These are phyloP conservation scores for Brachionus paranguensis DNA, from an alignment of 1,140 invertebrate genomes.

Conservation along the genomic window DNA sequence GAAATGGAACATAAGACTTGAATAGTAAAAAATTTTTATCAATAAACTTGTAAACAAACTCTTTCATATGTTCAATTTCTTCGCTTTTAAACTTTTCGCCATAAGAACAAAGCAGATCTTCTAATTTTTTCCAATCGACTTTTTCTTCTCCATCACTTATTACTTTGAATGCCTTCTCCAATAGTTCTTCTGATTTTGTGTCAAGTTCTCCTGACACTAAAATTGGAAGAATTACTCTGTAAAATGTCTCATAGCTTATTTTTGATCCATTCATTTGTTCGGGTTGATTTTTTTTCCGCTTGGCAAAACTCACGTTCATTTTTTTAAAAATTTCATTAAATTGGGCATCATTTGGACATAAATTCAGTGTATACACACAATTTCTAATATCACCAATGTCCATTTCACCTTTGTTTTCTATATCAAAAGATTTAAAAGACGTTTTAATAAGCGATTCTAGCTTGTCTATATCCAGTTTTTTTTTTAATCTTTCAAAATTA, in stretches of 20 bases:
- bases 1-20: background rate
- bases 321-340: background rate
- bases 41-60: background rate
- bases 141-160: background rate
- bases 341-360: background rate
- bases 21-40: background rate
- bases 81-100: constrained; percentile 5
- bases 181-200: background rate
- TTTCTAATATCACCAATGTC: background rate
- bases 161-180: background rate
- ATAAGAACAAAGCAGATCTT: background rate
- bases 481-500: background rate
- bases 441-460: background rate
- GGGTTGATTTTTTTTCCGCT: background rate
- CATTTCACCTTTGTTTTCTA: background rate
- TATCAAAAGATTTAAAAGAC: background rate
- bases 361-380: background rate
- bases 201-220: background rate
- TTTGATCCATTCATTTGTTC: background rate
- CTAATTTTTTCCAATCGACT: background rate
- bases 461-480: background rate
- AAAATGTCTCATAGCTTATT: background rate
- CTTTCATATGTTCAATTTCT: background rate
- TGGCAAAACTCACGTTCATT: background rate
- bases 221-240: background rate